Percentiles rank a stretch among this genome's conserved stretches.
phyloP scores from a whole-genome alignment of 1,140 invertebrate species.

The Drosophila tani region DNA sequence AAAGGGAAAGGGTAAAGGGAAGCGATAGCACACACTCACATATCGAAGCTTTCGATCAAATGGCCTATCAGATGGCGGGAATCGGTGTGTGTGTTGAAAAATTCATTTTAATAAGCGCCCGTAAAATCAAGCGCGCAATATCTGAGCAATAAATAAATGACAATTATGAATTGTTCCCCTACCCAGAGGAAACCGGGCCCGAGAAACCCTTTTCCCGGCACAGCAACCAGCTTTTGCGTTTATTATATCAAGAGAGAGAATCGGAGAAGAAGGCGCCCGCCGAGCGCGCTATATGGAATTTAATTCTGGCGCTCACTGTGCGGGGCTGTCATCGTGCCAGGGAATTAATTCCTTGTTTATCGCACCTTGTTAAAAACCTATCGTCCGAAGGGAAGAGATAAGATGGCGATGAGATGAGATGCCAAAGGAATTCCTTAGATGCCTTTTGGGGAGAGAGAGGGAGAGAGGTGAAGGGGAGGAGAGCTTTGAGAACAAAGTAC shows the following conservation, averaged over 20 bases:
- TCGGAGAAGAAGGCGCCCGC: slow-evolving; percentile 51
- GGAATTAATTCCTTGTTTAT: slow-evolving; percentile 80
- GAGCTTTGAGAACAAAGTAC: not conserved
- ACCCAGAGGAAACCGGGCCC: not conserved
- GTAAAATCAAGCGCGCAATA: slow-evolving; percentile 73
- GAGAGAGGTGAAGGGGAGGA: not conserved
- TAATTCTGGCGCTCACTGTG: slow-evolving; percentile 44
- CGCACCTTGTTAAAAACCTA: slow-evolving; percentile 81
- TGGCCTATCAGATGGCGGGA: slow-evolving; percentile 56
- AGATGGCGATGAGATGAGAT: slow-evolving; percentile 27
- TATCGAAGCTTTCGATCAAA: slow-evolving; percentile 83
- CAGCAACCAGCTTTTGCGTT: slow-evolving; percentile 8
- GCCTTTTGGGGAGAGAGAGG: not conserved
- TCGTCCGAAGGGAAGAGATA: slow-evolving; percentile 23
- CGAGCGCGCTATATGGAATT: slow-evolving; percentile 63
- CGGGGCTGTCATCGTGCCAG: slow-evolving; percentile 69
- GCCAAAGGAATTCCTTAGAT: slow-evolving; percentile 52
- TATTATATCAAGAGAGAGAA: not conserved
- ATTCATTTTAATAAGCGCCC: slow-evolving; percentile 83
- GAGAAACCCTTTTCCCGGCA: slow-evolving; percentile 19
- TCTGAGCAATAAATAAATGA: slow-evolving; percentile 82
- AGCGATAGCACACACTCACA: slow-evolving; percentile 42
- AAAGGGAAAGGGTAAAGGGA: slow-evolving; percentile 7
- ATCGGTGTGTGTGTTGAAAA: slow-evolving; percentile 68
- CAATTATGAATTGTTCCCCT: slow-evolving; percentile 78